phyloP scores from a whole-genome alignment of 1,140 invertebrate species.

The Zaprionus vittiger region DNA sequence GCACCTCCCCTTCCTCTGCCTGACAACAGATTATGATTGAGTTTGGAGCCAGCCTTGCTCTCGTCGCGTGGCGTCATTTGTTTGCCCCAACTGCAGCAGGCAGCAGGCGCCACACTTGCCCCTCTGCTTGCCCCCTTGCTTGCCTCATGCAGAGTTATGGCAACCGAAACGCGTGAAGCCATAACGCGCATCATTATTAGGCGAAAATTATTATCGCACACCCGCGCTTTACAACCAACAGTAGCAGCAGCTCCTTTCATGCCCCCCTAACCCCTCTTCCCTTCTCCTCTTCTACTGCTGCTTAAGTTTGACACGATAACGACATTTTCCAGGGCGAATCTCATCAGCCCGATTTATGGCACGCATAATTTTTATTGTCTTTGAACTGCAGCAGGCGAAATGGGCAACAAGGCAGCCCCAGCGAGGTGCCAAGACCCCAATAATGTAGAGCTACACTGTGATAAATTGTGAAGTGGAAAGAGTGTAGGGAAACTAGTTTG shows the following conservation, averaged over 20 bases:
- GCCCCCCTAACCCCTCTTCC: neutral
- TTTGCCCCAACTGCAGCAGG: conserved; percentile 28
- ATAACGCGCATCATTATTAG: conserved; percentile 82
- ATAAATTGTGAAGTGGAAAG: neutral
- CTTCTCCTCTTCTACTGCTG: neutral
- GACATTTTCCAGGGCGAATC: conserved; percentile 67
- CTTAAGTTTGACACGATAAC: conserved; percentile 74
- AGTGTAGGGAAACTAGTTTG: neutral
- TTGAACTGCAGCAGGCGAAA: conserved; percentile 73
- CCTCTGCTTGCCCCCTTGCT: too few species aligned
- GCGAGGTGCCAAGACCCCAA: conserved; percentile 49
- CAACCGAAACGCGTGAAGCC: conserved; percentile 61
- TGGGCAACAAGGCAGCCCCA: conserved; percentile 41
- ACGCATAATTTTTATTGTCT: conserved; percentile 83
- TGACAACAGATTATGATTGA: conserved; percentile 79
- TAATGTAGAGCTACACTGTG: conserved; percentile 30
- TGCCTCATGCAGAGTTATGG: conserved; percentile 75
- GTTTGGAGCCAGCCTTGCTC: conserved; percentile 46
- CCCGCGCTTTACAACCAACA: conserved; percentile 56
- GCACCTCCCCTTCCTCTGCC: conserved; percentile 33
- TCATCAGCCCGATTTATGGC: conserved; percentile 80
- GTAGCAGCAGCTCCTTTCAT: neutral
- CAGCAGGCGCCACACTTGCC: conserved; percentile 41
- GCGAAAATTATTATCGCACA: conserved; percentile 79
- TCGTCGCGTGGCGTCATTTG: conserved; percentile 37